These are phyloP conservation scores for Bothrops jararaca DNA, from an alignment of 2,113 vertebrate species.

Conservation along the genomic window DNA sequence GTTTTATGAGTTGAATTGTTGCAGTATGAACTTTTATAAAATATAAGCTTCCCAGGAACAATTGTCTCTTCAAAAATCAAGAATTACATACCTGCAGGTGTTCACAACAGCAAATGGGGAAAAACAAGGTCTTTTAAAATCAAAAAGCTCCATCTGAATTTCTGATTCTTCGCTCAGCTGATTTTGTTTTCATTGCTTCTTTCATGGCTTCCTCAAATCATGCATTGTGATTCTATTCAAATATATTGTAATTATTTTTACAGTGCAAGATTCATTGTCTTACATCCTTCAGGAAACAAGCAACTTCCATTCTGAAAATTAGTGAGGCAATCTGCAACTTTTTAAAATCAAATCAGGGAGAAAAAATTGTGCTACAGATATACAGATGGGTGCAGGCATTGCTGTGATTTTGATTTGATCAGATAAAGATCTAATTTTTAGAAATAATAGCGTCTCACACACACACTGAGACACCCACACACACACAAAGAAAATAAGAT, in stretches of 20 bases:
- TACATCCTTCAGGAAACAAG: not conserved
- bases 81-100: not conserved
- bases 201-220: not conserved
- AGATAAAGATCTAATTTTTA: not conserved
- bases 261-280: not conserved
- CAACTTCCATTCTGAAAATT: not conserved
- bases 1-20: not conserved
- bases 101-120: not conserved
- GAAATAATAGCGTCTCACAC: not conserved
- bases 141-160: not conserved
- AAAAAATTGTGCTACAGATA: not conserved
- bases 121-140: not conserved
- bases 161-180: not conserved
- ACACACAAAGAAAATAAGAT: not conserved
- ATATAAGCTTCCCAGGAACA: not conserved
- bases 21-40: not conserved
- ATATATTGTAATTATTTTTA: not conserved
- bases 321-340: not conserved
- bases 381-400: not conserved
- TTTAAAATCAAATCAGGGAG: not conserved
- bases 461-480: not conserved
- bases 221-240: not conserved
- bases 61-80: not conserved
- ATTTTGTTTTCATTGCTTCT: not conserved
- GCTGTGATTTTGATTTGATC: not conserved